Conservation (phyloP, 2,888 invertebrate genomes). For the Acanthosepion pharaonis region DNA sequence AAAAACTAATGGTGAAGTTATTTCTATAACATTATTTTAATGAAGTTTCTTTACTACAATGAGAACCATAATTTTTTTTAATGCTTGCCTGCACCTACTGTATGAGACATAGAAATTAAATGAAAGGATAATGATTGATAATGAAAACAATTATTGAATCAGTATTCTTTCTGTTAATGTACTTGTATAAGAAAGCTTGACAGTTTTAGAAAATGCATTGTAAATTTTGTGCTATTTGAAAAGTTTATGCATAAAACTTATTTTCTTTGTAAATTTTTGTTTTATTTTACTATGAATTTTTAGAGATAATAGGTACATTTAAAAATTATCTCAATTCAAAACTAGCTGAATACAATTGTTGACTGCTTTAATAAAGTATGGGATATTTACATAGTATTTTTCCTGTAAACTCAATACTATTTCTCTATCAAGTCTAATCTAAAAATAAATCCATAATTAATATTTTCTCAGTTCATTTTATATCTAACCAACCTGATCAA, state of each 20-base stretch:
- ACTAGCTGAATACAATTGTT: neutral
- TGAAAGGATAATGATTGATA: too few relatives aligned
- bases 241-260: neutral
- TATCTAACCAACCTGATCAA: neutral
- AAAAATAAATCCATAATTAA: neutral
- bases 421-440: neutral
- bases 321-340: neutral
- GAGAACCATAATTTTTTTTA: too few relatives aligned
- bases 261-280: neutral
- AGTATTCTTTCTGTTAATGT: too few relatives aligned
- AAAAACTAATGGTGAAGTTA: too few relatives aligned
- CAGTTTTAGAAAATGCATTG: too few relatives aligned
- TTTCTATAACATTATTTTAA: too few relatives aligned
- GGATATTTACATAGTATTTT: neutral
- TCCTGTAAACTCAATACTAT: neutral
- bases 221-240: neutral
- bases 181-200: too few relatives aligned
- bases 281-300: neutral
- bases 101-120: too few relatives aligned
- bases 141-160: too few relatives aligned
- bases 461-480: neutral
- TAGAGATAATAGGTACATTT: neutral
- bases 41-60: too few relatives aligned
- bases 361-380: neutral
- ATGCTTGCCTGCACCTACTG: too few relatives aligned